Percentiles rank a stretch among this genome's conserved stretches.
Conservation (phyloP, 2,888 invertebrate genomes). For the Leucania comma region DNA sequence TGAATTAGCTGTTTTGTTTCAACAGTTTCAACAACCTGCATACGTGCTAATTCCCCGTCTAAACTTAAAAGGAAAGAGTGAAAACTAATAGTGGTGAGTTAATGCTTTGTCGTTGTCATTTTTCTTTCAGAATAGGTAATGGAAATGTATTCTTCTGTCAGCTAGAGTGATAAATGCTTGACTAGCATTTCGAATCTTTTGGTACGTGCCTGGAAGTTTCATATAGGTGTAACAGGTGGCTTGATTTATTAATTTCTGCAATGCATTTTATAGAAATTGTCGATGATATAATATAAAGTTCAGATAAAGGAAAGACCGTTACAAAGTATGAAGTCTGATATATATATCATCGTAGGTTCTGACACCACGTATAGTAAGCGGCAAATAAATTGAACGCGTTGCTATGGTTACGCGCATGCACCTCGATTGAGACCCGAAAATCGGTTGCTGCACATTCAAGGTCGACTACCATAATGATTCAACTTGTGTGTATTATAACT, state of each 20-base stretch:
- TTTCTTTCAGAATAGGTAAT: slow-evolving; percentile 48
- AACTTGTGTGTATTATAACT: no score
- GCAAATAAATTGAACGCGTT: no score
- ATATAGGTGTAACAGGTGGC: slow-evolving; percentile 47
- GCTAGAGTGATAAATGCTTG: slow-evolving; percentile 57
- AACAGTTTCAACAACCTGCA: slow-evolving; percentile 62
- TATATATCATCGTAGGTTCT: no score
- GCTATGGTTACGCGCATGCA: no score
- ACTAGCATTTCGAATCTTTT: slow-evolving; percentile 25
- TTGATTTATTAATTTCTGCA: slow-evolving; percentile 16
- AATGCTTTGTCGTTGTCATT: slow-evolving; percentile 14
- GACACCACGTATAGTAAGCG: no score
- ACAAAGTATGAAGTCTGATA: no score
- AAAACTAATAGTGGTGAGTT: slow-evolving; percentile 36
- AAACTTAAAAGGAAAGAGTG: slow-evolving; percentile 20
- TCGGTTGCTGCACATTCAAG: no score
- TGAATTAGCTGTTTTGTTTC: slow-evolving; percentile 74
- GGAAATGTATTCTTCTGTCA: slow-evolving; percentile 59
- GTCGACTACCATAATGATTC: no score
- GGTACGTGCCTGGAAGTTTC: slow-evolving; percentile 15
- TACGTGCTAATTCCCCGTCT: slow-evolving; percentile 49
- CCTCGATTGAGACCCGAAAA: no score
- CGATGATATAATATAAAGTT: neutral
- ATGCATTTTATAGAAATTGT: slow-evolving; percentile 4
- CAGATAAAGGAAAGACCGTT: neutral